phyloP scores from a whole-genome alignment of 2,113 vertebrate genomes.

The Vombatus ursinus region DNA sequence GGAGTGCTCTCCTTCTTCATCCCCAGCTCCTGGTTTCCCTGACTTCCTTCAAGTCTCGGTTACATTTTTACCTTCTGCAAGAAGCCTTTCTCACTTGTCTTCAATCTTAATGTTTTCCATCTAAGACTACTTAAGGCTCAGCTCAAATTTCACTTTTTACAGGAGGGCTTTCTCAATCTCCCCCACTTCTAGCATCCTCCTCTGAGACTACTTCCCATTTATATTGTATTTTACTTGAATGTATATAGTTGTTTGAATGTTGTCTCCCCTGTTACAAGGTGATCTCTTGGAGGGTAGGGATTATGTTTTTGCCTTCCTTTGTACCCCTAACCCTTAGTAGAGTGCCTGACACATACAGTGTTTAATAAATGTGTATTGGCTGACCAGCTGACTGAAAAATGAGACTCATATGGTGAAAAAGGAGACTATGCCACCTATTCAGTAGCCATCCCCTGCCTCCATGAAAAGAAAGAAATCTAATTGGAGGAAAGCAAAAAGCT shows the following conservation, averaged over 20 bases:
- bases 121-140: background rate
- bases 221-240: background rate
- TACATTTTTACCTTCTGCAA: background rate
- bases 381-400: background rate
- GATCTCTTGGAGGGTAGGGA: background rate
- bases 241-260: background rate
- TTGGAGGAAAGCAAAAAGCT: background rate
- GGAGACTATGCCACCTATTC: background rate
- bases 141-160: background rate
- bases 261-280: background rate
- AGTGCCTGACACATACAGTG: background rate
- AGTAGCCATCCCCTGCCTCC: background rate
- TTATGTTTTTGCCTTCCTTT: background rate
- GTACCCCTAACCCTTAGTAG: background rate
- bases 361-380: background rate
- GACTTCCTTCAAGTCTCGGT: background rate
- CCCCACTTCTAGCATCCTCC: background rate
- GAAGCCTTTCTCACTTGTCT: background rate
- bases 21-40: background rate
- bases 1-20: background rate
- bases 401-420: background rate
- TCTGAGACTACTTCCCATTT: background rate
- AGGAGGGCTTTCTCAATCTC: no score
- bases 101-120: background rate
- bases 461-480: background rate